phyloP scores from a whole-genome alignment of 2,113 vertebrate species.

The Numida meleagris region DNA sequence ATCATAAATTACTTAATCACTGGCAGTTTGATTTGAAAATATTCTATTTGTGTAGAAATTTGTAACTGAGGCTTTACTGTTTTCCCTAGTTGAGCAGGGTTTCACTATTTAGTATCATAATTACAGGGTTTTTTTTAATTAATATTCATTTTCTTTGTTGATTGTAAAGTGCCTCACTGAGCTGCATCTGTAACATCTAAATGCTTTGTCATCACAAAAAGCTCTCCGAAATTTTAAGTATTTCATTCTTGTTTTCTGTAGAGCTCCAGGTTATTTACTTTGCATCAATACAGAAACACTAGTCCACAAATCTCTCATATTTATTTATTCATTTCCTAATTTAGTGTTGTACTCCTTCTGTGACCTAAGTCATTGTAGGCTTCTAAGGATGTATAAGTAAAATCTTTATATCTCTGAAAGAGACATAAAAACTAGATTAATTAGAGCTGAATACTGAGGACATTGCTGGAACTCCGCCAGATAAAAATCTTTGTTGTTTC shows the following conservation, averaged over 20 bases:
- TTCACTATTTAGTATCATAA: not conserved
- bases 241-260: not conserved
- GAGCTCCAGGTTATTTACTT: not conserved
- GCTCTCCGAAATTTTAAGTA: not conserved
- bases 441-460: not conserved
- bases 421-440: not conserved
- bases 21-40: not conserved
- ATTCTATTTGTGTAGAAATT: not conserved
- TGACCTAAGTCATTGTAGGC: not conserved
- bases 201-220: not conserved
- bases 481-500: not conserved
- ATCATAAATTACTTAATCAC: not conserved
- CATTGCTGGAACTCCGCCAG: not conserved
- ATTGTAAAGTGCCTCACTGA: not conserved
- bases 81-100: not conserved
- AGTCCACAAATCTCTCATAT: not conserved
- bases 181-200: not conserved
- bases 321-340: not conserved
- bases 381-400: not conserved
- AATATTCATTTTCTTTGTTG: not conserved
- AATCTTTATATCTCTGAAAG: not conserved
- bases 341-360: not conserved
- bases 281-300: not conserved
- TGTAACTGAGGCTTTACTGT: not conserved
- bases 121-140: rapidly evolving